Base-by-base conservation (phyloP, 2,888 invertebrate species). In the Dasypogon diadema region DNA sequence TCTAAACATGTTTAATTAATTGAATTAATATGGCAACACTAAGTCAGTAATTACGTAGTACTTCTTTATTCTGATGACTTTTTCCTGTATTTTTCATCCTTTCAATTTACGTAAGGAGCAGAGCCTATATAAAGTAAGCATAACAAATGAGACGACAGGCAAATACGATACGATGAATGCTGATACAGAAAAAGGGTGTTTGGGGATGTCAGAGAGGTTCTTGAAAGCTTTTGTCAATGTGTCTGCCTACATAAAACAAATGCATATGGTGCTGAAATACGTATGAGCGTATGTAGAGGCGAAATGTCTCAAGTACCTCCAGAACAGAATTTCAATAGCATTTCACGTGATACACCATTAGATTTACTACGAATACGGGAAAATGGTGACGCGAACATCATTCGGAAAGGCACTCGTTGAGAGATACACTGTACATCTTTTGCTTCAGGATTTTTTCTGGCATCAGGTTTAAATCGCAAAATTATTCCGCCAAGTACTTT, bases 271-370 rank as follows among this genome's bases (percentile, higher is more conserved):
- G 18, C 16, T 34, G 10, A 16, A 34, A 18, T 51, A 54, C 37
- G 30, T 70, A 34, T 34, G 54, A 14, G 34, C 54, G 22, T 51
- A 54, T 22, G 30, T 70, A 34, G 48, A 48, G 22, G 34, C 54
- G 22, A 70, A 54, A 70, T 70, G 70, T 70, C 70, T 70, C 70
- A 70, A 70, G 70, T 51, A 30, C 37, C 70, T 54, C n/a, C 54
- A 21, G 54, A 70, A 34, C 30, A 70, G 34, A 70, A 34, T 54
- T 70, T 70, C 70, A 70, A 70, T 70, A 54, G 54, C 21, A 34
- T 30, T 51, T 70, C 70, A 54, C 54, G 24, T 70, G 70, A 34
- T 54, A 70, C 70, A 34, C 34, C 54, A 21, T 34, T 70, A 70
- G 70, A 54, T 70, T 54, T 70, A 70, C 70, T 54, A 54, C 30